phyloP scores from a whole-genome alignment of 64 coral and sea anemone species.

The Actinia tenebrosa region DNA sequence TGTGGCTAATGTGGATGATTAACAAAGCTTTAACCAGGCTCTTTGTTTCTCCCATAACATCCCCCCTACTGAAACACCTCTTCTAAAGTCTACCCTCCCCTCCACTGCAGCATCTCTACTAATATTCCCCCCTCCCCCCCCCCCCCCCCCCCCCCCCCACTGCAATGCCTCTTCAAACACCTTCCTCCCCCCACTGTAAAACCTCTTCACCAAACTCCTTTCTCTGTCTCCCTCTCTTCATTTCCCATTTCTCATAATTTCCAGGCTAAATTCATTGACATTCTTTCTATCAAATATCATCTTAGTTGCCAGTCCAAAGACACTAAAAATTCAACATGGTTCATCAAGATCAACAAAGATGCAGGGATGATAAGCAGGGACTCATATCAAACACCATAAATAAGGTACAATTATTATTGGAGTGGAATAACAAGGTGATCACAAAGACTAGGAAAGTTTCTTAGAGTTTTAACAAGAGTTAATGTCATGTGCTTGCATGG shows the following conservation, averaged over 20 bases:
- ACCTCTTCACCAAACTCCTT: neutral
- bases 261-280: neutral
- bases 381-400: neutral
- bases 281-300: neutral
- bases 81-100: neutral
- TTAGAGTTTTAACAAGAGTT: too few species aligned
- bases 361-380: neutral
- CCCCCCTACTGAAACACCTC: neutral
- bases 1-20: neutral
- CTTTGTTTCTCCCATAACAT: neutral
- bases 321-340: neutral
- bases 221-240: neutral
- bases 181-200: neutral
- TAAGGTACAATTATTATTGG: neutral
- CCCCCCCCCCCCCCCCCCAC: too few species aligned
- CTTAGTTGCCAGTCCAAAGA: neutral
- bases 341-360: neutral
- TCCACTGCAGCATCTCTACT: too few species aligned
- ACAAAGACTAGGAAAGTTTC: too few species aligned
- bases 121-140: too few species aligned
- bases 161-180: too few species aligned
- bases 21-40: neutral
- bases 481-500: too few species aligned
- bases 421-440: too few species aligned
- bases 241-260: neutral